A percentile compares a stretch with the other conserved stretches of the same genome.
Evolutionary conservation across 1,140 invertebrate genomes (phyloP).

Genomic region (Drosophila micromelanica): DNA sequence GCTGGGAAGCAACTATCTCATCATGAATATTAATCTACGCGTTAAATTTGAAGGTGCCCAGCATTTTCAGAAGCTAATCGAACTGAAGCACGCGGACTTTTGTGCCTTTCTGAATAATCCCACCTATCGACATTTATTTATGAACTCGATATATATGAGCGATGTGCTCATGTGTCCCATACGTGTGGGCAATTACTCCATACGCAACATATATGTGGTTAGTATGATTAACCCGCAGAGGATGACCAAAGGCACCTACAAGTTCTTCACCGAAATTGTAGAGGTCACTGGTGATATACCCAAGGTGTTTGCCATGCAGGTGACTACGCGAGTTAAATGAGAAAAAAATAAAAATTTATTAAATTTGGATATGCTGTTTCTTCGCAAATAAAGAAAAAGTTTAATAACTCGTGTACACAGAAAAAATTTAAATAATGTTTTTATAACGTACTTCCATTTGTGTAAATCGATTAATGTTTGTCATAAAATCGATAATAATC

Average conservation of each 20-base stretch:
- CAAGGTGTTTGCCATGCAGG: constrained; percentile 67
- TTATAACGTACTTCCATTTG: no score
- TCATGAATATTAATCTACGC: constrained; percentile 54
- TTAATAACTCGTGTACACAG: no score
- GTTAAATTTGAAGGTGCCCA: background rate
- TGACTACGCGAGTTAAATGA: constrained; percentile 43
- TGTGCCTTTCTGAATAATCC: constrained; percentile 45
- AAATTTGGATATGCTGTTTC: no score
- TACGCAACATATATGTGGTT: constrained; percentile 31
- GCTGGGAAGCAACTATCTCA: constrained; percentile 65
- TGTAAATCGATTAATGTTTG: background rate
- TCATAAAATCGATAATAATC: background rate
- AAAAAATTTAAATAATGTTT: no score
- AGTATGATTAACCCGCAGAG: constrained; percentile 43
- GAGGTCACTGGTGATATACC: constrained; percentile 57
- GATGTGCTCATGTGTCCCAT: constrained; percentile 49
- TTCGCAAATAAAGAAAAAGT: no score
- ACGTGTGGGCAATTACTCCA: constrained; percentile 46
- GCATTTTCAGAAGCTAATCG: constrained; percentile 31
- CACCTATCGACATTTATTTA: constrained; percentile 37
- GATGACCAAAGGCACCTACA: constrained; percentile 52
- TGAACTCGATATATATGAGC: constrained; percentile 32
- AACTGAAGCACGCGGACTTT: constrained; percentile 46
- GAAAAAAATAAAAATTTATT: no score
- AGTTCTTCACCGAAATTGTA: constrained; percentile 63